Evolutionary conservation across 2,113 vertebrate genomes (phyloP).

Genomic region (Herpetotheres cachinnans): DNA sequence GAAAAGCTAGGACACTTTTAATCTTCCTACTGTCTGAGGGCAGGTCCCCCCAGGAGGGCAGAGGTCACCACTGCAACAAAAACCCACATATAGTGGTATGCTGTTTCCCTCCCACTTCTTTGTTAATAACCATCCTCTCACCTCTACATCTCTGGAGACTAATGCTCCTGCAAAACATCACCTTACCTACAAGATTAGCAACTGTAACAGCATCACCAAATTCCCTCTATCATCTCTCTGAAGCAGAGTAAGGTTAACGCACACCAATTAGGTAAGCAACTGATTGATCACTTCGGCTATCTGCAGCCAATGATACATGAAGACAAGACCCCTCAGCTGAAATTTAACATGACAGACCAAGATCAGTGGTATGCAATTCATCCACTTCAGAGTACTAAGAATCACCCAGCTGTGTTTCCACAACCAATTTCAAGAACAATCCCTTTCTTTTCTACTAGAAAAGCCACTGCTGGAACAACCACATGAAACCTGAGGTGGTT

Average conservation of each 20-base stretch:
- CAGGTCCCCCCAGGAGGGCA: not conserved
- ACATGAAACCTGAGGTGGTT: not conserved
- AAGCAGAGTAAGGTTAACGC: not conserved
- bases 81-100: accelerated
- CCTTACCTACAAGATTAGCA: not conserved
- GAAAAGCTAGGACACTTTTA: not conserved
- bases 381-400: not conserved
- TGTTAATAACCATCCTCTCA: not conserved
- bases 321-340: not conserved
- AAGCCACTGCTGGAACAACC: not conserved
- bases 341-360: not conserved
- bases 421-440: not conserved
- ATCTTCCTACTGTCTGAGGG: not conserved
- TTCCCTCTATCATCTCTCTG: not conserved
- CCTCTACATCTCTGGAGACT: not conserved
- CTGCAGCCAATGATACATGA: not conserved
- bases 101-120: not conserved
- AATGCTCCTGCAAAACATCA: not conserved
- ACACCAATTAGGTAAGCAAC: accelerated
- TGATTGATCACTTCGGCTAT: not conserved
- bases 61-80: not conserved
- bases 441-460: not conserved
- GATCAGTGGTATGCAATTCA: not conserved
- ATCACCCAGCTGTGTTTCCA: not conserved
- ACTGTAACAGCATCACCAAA: not conserved